Base-by-base conservation (phyloP, 2,113 vertebrate genomes). In the Calypte anna region DNA sequence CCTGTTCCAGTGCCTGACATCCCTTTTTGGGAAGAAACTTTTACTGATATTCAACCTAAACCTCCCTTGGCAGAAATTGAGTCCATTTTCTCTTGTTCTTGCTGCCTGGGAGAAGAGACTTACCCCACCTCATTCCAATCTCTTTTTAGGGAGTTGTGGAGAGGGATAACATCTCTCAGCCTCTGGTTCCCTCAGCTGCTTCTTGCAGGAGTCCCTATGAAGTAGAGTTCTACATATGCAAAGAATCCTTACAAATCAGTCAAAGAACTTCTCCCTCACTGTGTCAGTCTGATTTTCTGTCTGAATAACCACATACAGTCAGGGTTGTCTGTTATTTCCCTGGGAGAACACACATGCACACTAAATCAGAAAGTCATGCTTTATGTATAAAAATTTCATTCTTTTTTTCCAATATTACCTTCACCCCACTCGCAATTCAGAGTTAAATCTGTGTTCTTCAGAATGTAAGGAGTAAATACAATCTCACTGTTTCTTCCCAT, bases 161-260 rank as follows among this genome's bases (percentile, higher is more conserved):
- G 46, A 46, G 46, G 7, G 46, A 46, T 14, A 18, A 46, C 46
- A 18, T 15, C 46, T 19, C 46, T 46, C 15, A 46, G 12, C 46
- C 46, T 46, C 14, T 15, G 17, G 46, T 46, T 46, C 46, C 46
- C 46, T 46, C 46, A 46, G 46, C 46, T 19, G 19, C 17, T 18
- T 6, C 46, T 46, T 18, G 46, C 19, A 46, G 19, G 15, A 46
- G 8, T 43, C 13, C 6, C 36, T 61, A 36, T 54, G 30, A 43
- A 4, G 3, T 38, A 46, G 15, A 5, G 44, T 86, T 38, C 7
- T 10, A 6, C 2, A 1, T 3, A 43, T 54, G 12, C 51, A 19
- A 3, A 58, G 25, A 51, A 6, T 31, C 15, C 2, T 20, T 33
- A 0, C 19, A 25, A 72, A 64, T 61, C 9, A 15, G 0, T 9